phyloP scores from a whole-genome alignment of 2,888 invertebrate genomes.

The Acleris laterana region DNA sequence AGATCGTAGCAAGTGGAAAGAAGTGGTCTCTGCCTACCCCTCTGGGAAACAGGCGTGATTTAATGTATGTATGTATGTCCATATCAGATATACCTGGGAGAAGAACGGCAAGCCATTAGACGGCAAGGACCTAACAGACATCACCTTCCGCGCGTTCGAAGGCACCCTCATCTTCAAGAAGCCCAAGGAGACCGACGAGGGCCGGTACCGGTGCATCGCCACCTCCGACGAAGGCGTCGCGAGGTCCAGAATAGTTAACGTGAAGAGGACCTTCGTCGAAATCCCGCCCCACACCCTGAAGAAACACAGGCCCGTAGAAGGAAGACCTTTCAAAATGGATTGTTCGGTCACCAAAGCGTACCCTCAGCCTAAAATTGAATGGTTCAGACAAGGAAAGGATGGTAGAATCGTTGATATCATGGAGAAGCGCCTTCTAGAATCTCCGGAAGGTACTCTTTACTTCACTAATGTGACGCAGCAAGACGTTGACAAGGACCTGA shows the following conservation, averaged over 20 bases:
- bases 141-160: slow-evolving; percentile 53
- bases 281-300: slow-evolving; percentile 47
- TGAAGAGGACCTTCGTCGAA: slow-evolving; percentile 56
- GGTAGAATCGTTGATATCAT: slow-evolving; percentile 48
- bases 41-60: too few relatives aligned
- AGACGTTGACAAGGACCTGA: slow-evolving; percentile 52
- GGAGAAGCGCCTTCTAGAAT: slow-evolving; percentile 56
- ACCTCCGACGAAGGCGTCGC: slow-evolving; percentile 58
- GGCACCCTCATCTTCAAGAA: slow-evolving; percentile 61
- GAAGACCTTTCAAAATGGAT: slow-evolving; percentile 62
- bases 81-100: slow-evolving; percentile 61
- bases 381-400: slow-evolving; percentile 55
- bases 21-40: too few relatives aligned
- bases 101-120: slow-evolving; percentile 59
- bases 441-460: slow-evolving; percentile 64
- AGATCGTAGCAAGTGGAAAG: too few relatives aligned
- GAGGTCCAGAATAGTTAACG: slow-evolving; percentile 53
- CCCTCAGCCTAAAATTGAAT: slow-evolving; percentile 63
- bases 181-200: slow-evolving; percentile 59
- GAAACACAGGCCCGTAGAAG: slow-evolving; percentile 60
- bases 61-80: too few relatives aligned
- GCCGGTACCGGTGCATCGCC: slow-evolving; percentile 64
- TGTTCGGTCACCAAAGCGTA: slow-evolving; percentile 62
- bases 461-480: slow-evolving; percentile 63
- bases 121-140: slow-evolving; percentile 42